phyloP scores from a whole-genome alignment of 2,888 invertebrate genomes.

The Cantharis rufa region DNA sequence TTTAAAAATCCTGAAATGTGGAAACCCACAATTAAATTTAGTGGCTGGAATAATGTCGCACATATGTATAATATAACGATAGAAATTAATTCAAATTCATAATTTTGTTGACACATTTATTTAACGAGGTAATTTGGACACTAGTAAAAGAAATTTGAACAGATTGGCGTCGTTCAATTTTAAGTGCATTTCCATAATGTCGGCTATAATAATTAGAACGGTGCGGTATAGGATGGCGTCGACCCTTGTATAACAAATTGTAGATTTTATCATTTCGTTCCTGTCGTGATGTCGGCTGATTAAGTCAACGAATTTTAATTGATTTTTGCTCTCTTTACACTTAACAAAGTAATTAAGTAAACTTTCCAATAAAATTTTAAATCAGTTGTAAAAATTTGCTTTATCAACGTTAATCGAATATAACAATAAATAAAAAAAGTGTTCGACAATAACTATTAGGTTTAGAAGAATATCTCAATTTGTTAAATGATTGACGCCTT shows the following conservation, averaged over 20 bases:
- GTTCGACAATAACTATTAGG: not conserved
- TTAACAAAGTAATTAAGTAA: not conserved
- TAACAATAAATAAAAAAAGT: not conserved
- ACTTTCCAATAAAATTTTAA: not conserved
- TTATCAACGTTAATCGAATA: not conserved
- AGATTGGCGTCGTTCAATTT: not conserved
- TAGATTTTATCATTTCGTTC: conserved; percentile 27
- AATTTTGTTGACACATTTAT: not conserved
- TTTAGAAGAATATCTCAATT: conserved; percentile 22
- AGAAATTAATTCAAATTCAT: not conserved
- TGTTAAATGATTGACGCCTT: conserved; percentile 29
- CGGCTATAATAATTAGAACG: conserved; percentile 11
- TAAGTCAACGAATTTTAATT: conserved; percentile 21
- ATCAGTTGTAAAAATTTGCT: not conserved
- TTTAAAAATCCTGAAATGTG: not conserved
- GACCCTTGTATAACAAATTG: conserved; percentile 26
- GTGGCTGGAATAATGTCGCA: not conserved
- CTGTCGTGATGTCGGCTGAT: conserved; percentile 27
- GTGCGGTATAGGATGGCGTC: conserved; percentile 10
- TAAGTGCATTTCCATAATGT: conserved; percentile 14
- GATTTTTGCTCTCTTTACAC: conserved; percentile 3
- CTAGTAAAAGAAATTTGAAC: not conserved
- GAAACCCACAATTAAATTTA: not conserved
- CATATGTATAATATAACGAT: not conserved
- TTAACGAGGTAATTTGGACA: not conserved